Percentiles rank a stretch among this genome's conserved stretches.
Conservation (phyloP, 2,797 vertebrate species). For the Pristis pectinata region DNA sequence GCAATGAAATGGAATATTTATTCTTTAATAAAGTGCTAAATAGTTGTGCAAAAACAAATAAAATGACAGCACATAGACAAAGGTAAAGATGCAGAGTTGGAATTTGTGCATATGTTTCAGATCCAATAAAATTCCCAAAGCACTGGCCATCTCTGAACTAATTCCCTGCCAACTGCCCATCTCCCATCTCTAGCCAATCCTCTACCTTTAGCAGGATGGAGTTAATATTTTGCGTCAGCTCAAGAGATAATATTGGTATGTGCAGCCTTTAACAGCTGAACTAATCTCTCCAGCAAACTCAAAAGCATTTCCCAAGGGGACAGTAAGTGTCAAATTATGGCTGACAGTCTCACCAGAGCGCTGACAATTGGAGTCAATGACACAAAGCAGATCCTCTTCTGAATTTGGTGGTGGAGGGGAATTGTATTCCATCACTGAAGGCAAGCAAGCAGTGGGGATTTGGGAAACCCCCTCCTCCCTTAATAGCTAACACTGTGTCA, state of each 20-base stretch:
- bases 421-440: neutral
- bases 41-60: neutral
- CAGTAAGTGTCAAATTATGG: neutral
- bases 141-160: neutral
- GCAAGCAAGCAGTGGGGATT: neutral
- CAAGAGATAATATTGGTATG: neutral
- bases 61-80: neutral
- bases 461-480: neutral
- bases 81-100: neutral
- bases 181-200: neutral
- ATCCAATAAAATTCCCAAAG: neutral
- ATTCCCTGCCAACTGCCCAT: neutral
- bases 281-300: neutral
- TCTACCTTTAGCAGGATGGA: neutral
- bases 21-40: neutral
- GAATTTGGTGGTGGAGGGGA: neutral
- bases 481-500: neutral
- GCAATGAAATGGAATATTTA: neutral
- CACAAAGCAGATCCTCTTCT: neutral
- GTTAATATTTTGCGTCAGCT: neutral
- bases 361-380: neutral
- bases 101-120: neutral
- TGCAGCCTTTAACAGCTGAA: neutral
- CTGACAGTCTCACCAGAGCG: neutral
- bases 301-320: neutral